Evolutionary conservation across 2,797 vertebrate genomes (phyloP).

Genomic region (Anolis apletophallus): DNA sequence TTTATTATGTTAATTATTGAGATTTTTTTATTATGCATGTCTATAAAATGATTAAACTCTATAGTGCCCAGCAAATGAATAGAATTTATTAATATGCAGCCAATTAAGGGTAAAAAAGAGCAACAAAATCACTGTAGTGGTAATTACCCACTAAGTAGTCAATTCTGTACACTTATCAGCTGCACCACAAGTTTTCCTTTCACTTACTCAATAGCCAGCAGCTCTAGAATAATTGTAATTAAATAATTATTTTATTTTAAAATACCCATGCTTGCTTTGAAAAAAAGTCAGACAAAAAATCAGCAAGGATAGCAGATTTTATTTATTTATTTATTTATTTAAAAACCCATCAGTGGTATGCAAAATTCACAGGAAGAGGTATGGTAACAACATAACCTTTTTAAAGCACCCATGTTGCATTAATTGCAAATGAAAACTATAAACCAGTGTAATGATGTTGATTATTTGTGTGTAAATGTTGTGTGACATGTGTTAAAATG

Average conservation of each 20-base stretch:
- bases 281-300: slow-evolving; percentile 52
- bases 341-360: slow-evolving; percentile 47
- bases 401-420: slow-evolving; percentile 72
- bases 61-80: slow-evolving; percentile 77
- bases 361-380: slow-evolving; percentile 60
- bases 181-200: slow-evolving; percentile 58
- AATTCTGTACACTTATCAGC: slow-evolving; percentile 64
- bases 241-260: background rate
- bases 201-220: slow-evolving; percentile 56
- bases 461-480: too few species aligned
- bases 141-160: slow-evolving; percentile 79
- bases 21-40: slow-evolving; percentile 77
- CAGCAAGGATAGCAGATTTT: slow-evolving; percentile 53
- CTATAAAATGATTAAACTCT: slow-evolving; percentile 77
- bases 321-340: too few species aligned
- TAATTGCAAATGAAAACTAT: slow-evolving; percentile 69
- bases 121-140: slow-evolving; percentile 65
- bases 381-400: slow-evolving; percentile 73
- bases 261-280: slow-evolving; percentile 33
- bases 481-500: too few species aligned
- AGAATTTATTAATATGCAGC: slow-evolving; percentile 79
- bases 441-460: too few species aligned
- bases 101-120: slow-evolving; percentile 71
- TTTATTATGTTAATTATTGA: slow-evolving; percentile 84
- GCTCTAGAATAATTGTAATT: slow-evolving; percentile 56